Evolutionary conservation across 2,797 vertebrate species (phyloP), one percentile per base, ranked within the genome.

Genomic region (Sardinella longiceps): DNA sequence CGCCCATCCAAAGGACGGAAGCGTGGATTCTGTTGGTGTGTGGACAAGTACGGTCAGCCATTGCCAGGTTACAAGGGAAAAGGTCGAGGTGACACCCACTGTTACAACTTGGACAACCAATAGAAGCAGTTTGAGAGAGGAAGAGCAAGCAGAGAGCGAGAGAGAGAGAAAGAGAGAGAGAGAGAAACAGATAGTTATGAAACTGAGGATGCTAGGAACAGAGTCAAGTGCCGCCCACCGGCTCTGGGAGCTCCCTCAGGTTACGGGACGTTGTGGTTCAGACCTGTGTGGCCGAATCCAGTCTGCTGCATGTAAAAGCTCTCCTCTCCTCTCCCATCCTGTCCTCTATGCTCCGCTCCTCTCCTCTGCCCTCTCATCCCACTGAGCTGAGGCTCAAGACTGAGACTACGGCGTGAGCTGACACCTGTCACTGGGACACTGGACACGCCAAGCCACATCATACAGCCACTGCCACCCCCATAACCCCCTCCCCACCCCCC

Each of bases 21-120:
- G 92, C 96, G 98, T 83, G 98, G 98, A 85, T 96, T 96, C 92
- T 99, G 98, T 94, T 99, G 98, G 98, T 98, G 97, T 0, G 98
- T 98, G 93, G 98, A 99, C 93, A 99, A 98, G 92, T 99, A 98
- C 0, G 98, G 98, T 60, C 96, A 97, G 89, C 95, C 96, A 0
- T 93, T 99, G 90, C 97, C 97, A 0, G 96, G 96, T 25, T 96
- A 97, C 46, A 93, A 96, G 66, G 92, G 94, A 77, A 96, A 96
- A 89, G 96, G 95, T 85, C 95, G 92, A 88, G 96, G 95, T 85
- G 96, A 96, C 43, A 90, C 95, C 90, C 96, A 96, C 86, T 96
- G 97, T 93, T 97, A 96, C 90, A 94, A 95, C 91, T 89, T 94
- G 85, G 91, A 93, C 88, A 94, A 92, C 94, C 95, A 95, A 91